Evolutionary conservation across 2,113 vertebrate genomes (phyloP).

Genomic region (Cyprinodon variegatus): DNA sequence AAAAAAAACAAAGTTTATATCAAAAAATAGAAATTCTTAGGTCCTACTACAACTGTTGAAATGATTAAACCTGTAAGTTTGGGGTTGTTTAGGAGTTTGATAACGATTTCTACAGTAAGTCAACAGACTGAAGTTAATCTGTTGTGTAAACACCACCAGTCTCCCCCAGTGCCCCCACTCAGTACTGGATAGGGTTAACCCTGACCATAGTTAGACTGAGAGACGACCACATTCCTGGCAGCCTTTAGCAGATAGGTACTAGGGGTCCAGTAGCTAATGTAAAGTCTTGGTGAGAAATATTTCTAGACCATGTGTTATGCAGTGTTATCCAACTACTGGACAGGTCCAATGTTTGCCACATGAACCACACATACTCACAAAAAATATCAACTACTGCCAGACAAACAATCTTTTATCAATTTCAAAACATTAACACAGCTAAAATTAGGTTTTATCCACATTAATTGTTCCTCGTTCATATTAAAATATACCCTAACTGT

Average conservation of each 20-base stretch:
- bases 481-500: neutral
- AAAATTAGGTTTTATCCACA: slow-evolving; percentile 5
- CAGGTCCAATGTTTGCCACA: neutral
- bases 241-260: slow-evolving; percentile 83
- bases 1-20: neutral
- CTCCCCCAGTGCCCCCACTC: slow-evolving; percentile 39
- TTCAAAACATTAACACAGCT: neutral
- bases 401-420: neutral
- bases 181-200: slow-evolving; percentile 45
- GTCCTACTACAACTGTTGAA: too few relatives aligned
- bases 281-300: slow-evolving; percentile 78
- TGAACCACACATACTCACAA: neutral
- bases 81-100: neutral
- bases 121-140: slow-evolving; percentile 56
- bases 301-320: slow-evolving; percentile 61
- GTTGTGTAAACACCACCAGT: slow-evolving; percentile 63
- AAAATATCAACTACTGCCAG: neutral
- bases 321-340: slow-evolving; percentile 33
- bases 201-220: slow-evolving; percentile 36
- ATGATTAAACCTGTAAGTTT: too few relatives aligned
- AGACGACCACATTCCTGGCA: slow-evolving; percentile 70
- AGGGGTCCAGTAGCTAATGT: slow-evolving; percentile 70
- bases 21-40: too few relatives aligned
- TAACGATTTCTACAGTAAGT: slow-evolving; percentile 36
- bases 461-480: neutral